Evolutionary conservation across 2,888 invertebrate species (phyloP), one percentile per base, ranked within the genome.

Genomic region (Cephus runcator): DNA sequence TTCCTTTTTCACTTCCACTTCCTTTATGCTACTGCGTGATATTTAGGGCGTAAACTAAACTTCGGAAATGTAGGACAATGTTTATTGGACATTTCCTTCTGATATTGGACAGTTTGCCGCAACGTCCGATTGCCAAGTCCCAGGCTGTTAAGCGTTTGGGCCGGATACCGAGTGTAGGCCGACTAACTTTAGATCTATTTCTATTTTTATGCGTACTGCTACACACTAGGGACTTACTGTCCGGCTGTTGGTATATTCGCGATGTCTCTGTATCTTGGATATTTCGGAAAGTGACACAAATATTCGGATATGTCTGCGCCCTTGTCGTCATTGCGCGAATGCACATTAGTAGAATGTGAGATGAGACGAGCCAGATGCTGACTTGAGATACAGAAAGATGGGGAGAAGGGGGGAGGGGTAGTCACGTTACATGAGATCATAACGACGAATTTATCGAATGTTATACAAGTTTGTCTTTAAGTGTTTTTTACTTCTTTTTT

Each of bases 91-190:
- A 23, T 56, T 56, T 23, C 23, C 56, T 56, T 2, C 23, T 56
- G 9, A 23, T 56, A 23, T 23, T 23, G 0, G 9, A 56, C 56
- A 56, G 75, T 71, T 71, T 34, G 71, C 71, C 75, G 12, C 73
- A 56, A 56, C 23, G 23, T 56, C 9, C 23, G 56, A 56, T 78
- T 80, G 77, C 74, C 80, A 80, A 84, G 87, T 86, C 84, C 85
- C 84, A 85, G 83, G 86, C 83, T 87, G 85, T 86, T 86, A 83
- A 87, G 87, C 87, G 86, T 89, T 90, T 89, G 88, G 88, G 87
- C 88, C 87, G 87, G 88, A 90, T 88, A 88, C 86, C 88, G 89
- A 90, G 90, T 89, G 88, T 89, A 88, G 91, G 89, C 87, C 88
- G 89, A 78, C 86, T 91, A 91, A 90, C 87, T 88, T 87, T 91